These are phyloP conservation scores for Nomada lathburiana DNA, from an alignment of 2,888 invertebrate species.

Conservation along the genomic window DNA sequence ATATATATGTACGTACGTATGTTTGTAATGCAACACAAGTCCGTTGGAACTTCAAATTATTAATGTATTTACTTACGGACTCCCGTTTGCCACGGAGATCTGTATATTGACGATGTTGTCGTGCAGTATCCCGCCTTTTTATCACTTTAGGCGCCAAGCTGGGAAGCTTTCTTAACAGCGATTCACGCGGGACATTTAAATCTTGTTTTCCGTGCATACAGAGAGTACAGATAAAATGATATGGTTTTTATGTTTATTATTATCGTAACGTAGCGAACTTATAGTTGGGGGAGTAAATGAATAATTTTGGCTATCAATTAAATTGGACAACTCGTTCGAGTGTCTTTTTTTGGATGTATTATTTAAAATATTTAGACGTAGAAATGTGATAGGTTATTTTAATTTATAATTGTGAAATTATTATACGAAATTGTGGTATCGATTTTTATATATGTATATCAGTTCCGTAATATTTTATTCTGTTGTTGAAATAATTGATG, in stretches of 20 bases:
- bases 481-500: neutral
- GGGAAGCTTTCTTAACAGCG: neutral
- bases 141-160: constrained; percentile 54
- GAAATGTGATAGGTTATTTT: neutral
- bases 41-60: constrained; percentile 53
- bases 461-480: neutral
- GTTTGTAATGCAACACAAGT: neutral
- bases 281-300: no score
- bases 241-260: neutral
- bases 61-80: constrained; percentile 5
- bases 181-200: constrained; percentile 31
- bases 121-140: constrained; percentile 59
- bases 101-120: neutral
- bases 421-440: neutral
- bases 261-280: no score
- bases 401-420: neutral
- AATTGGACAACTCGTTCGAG: no score
- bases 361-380: neutral
- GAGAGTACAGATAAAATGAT: neutral
- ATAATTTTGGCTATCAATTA: no score
- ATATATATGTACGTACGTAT: constrained; percentile 35
- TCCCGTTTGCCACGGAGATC: neutral
- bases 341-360: no score
- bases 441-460: neutral
- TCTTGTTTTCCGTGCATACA: neutral